Evolutionary conservation across 2,888 invertebrate species (phyloP), one percentile per base, ranked within the genome.

Genomic region (Platycheirus rosarum): DNA sequence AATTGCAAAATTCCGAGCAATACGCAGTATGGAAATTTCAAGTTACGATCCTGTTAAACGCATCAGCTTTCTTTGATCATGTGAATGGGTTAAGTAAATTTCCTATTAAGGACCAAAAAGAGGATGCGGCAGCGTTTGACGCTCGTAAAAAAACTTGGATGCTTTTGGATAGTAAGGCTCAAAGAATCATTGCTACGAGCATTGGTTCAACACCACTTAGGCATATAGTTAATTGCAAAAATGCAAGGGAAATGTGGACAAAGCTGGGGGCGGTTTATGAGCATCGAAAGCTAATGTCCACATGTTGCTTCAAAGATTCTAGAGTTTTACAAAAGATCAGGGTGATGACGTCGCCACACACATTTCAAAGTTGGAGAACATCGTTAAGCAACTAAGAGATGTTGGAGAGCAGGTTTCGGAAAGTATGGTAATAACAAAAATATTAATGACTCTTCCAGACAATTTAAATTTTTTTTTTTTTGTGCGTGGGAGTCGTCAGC

Each of bases 241-340:
- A n/a, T n/a, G n/a, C n/a, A n/a, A n/a, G n/a, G n/a, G n/a, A n/a
- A n/a, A n/a, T n/a, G n/a, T n/a, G n/a, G n/a, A n/a, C n/a, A n/a
- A n/a, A n/a, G n/a, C n/a, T n/a, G n/a, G n/a, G n/a, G n/a, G n/a
- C n/a, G n/a, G n/a, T n/a, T n/a, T n/a, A n/a, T n/a, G n/a, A n/a
- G n/a, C n/a, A n/a, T n/a, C n/a, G n/a, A n/a, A 86, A 16, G 87
- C 86, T 2, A 87, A 77, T 49, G 66, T 88, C 1, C 86, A 88
- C 79, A 84, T 87, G 13, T 20, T 88, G 1, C 87, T 87, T 42
- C 87, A 88, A 42, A 48, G 85, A 5, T 85, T 84, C 62, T 85
- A 84, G 32, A 35, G 55, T 7, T 80, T 69, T 32, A 69, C 73
- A 42, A 80, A 71, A 44, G 74, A 80, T 49, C 53, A 51, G n/a